Base-by-base conservation (phyloP, 53 echinoderm and acorn worm genomes). In the Holothuria scabra region DNA sequence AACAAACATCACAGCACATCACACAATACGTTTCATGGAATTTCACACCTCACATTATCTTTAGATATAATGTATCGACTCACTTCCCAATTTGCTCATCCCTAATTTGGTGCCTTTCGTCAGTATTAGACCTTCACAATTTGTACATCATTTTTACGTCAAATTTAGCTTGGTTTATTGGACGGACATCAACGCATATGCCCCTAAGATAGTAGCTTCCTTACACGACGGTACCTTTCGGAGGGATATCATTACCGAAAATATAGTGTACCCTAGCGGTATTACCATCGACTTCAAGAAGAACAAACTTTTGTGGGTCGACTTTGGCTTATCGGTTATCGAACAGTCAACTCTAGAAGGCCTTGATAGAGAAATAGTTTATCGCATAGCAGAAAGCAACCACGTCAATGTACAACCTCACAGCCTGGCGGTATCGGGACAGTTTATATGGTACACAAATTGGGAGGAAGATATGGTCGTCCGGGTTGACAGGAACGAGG, bases 401-500 rank as follows among this genome's bases (percentile, higher is more conserved):
- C 63, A 62, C 32, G n/a, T 58, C 7, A 52, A 86, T 2, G 62
- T 88, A 5, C 99, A 91, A 35, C 99, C 99, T 0, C 89, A 86
- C 84, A 88, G 91, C 20, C 74, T 99, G 49, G 90, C 92, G 5
- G 89, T 92, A 59, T 94, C 88, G 26, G 83, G 85, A 3, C 80
- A 85, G 60, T 85, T 86, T 20, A 66, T 94, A 35, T 99, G 94
- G 99, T 92, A 84, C 30, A 92, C 94, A 18, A 94, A 99, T 44
- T 88, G 87, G 70, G 86, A 80, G 4, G 88, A 86, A 18, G 84
- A 92, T 65, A 83, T 89, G 84, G 84, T 99, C 31, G 76, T 99
- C 2, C 75, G 93, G 23, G 79, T 99, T 20, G 90, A 93, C 52
- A 65, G 41, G 2, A 88, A 72, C 13, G 90, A 94, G 9, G 70